Base-by-base conservation (phyloP, 2,888 invertebrate species). In the Drosophila suboccidentalis region DNA sequence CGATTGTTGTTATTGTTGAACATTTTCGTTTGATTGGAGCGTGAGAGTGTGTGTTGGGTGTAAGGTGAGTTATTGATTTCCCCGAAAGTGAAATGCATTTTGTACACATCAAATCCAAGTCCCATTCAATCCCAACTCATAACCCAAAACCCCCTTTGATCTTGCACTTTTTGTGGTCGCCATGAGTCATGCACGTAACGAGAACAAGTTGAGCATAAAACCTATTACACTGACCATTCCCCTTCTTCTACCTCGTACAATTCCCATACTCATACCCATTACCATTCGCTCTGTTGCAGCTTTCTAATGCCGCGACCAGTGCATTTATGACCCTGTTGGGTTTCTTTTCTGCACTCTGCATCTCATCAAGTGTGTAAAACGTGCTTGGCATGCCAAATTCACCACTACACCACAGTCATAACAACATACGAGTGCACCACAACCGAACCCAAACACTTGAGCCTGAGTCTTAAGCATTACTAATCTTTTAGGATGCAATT, bases 21-120 rank as follows among this genome's bases (percentile, higher is more conserved):
- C 59, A 47, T 59, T 75, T 63, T 49, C 53, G 50, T 70, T 62
- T 50, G 71, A 80, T 76, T 66, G 62, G 62, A 77, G 54, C 78
- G 74, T 71, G 64, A 65, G 73, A 77, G 72, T 50, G 62, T 70
- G 70, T 67, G 66, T 77, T 73, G 65, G 79, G 64, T 43, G 63
- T 62, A 67, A 59, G 69, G 55, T 43, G 41, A 68, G 59, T 75
- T 84, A 85, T 87, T 82, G 89, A 87, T 79, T 85, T 87, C 74
- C 70, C 51, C 64, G 82, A 84, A 87, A 89, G 89, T 87, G 87
- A 85, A 89, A 87, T 89, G 89, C 65, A 46, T 44, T 64, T 64
- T 44, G 29, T 55, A 54, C 13, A 38, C 39, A 44, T 46, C 22
- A 43, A 39, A 50, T 46, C 22, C 49, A 46, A 67, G 8, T 38